Conservation (phyloP, 2,797 vertebrate genomes). For the Dendrocincla fuliginosa region DNA sequence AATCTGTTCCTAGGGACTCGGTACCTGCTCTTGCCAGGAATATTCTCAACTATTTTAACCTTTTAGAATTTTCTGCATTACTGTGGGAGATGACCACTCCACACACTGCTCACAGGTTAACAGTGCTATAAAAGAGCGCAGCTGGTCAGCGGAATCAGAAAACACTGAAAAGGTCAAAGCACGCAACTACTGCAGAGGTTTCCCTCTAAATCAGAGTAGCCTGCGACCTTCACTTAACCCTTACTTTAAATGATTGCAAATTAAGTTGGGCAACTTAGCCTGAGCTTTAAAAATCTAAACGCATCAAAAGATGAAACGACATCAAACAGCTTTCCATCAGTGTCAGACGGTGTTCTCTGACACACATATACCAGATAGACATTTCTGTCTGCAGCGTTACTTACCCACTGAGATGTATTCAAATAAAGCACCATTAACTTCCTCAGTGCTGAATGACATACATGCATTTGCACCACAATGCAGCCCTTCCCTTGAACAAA, state of each 20-base stretch:
- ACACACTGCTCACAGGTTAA: slow-evolving; percentile 60
- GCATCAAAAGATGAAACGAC: slow-evolving; percentile 43
- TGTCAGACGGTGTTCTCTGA: slow-evolving; percentile 10
- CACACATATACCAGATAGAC: not conserved
- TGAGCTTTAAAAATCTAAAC: slow-evolving; percentile 49
- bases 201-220: slow-evolving; percentile 54
- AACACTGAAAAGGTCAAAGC: slow-evolving; percentile 64
- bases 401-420: slow-evolving; percentile 7
- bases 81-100: slow-evolving; percentile 39
- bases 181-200: slow-evolving; percentile 19
- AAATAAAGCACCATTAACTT: slow-evolving; percentile 28
- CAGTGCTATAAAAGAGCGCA: slow-evolving; percentile 28
- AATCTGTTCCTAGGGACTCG: slow-evolving; percentile 22
- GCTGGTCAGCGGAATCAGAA: slow-evolving; percentile 51
- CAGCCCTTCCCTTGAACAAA: not conserved
- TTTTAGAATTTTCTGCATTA: slow-evolving; percentile 39
- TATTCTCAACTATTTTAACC: slow-evolving; percentile 51
- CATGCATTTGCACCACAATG: not conserved
- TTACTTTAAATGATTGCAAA: slow-evolving; percentile 60
- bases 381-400: not conserved
- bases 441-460: not conserved
- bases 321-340: slow-evolving; percentile 56
- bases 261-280: slow-evolving; percentile 43
- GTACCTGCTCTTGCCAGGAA: slow-evolving; percentile 17
- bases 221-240: slow-evolving; percentile 68